A percentile compares a stretch with the other conserved stretches of the same genome.
Conservation (phyloP, 2,888 invertebrate species). For the Leptopterna dolabrata region DNA sequence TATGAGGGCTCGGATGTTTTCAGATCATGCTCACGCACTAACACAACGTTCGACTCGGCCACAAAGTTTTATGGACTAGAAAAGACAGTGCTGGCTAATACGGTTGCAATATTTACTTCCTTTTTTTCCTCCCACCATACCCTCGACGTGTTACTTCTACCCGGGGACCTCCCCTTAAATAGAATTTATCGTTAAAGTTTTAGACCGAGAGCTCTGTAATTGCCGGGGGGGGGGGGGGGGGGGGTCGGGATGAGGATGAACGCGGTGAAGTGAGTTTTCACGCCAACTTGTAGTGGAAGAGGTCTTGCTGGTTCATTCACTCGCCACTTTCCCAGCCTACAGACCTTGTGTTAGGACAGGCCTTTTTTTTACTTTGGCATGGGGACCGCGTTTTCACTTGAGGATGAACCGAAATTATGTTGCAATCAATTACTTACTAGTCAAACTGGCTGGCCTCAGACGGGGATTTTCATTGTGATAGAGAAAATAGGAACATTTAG, state of each 20-base stretch:
- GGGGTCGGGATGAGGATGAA: background rate
- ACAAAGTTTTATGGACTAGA: conserved; percentile 24
- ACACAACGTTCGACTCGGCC: background rate
- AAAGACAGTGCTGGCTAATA: conserved; percentile 40
- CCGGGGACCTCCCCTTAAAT: background rate
- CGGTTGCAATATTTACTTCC: conserved; percentile 43
- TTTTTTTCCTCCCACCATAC: background rate
- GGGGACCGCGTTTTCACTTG: no score
- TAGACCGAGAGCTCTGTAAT: background rate
- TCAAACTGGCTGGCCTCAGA: no score
- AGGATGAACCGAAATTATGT: no score
- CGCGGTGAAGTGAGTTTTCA: background rate
- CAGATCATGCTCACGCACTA: background rate
- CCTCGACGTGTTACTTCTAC: no score
- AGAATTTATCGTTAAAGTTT: conserved; percentile 22
- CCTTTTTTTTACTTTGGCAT: no score
- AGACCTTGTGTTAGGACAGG: no score
- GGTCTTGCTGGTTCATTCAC: background rate
- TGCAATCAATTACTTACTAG: no score
- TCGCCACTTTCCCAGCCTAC: no score
- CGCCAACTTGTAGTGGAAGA: background rate
- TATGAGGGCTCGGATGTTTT: background rate
- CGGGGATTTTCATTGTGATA: no score
- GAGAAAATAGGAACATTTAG: no score
- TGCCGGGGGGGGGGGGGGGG: background rate